These are phyloP conservation scores for Globodera ellingtonae DNA, from an alignment of 1,140 invertebrate species.

Conservation along the genomic window DNA sequence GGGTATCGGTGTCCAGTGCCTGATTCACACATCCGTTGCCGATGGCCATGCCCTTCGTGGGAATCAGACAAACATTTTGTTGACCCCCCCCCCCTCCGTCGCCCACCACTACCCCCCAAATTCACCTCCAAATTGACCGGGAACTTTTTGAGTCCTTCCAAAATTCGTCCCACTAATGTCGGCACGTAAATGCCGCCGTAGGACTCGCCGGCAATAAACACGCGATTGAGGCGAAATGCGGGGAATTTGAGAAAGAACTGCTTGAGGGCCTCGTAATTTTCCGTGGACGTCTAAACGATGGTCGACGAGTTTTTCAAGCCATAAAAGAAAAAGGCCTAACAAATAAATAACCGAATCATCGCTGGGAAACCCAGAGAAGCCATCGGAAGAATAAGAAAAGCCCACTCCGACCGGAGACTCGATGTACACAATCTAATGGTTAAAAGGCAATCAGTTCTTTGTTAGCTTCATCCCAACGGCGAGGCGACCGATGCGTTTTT, in stretches of 20 bases:
- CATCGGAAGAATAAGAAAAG: slow-evolving; percentile 34
- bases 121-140: slow-evolving; percentile 59
- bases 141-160: slow-evolving; percentile 64
- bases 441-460: slow-evolving; percentile 18
- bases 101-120: not conserved
- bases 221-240: slow-evolving; percentile 66
- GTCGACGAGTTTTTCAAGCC: no score
- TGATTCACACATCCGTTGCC: slow-evolving; percentile 64
- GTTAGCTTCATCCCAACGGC: not conserved
- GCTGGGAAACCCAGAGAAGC: slow-evolving; percentile 21
- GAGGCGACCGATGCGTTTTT: slow-evolving; percentile 39
- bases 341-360: slow-evolving; percentile 6
- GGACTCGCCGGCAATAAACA: slow-evolving; percentile 69
- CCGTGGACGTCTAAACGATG: slow-evolving; percentile 14
- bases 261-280: slow-evolving; percentile 69
- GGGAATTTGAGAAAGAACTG: slow-evolving; percentile 70
- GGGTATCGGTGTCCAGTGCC: slow-evolving; percentile 64
- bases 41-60: slow-evolving; percentile 61
- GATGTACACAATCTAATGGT: slow-evolving; percentile 55
- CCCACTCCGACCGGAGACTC: slow-evolving; percentile 56
- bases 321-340: no score
- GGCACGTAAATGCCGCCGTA: slow-evolving; percentile 68
- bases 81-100: no score
- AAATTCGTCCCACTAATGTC: slow-evolving; percentile 69
- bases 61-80: not conserved